Conservation (phyloP, 2,888 invertebrate species). For the Calephelis perditalis region DNA sequence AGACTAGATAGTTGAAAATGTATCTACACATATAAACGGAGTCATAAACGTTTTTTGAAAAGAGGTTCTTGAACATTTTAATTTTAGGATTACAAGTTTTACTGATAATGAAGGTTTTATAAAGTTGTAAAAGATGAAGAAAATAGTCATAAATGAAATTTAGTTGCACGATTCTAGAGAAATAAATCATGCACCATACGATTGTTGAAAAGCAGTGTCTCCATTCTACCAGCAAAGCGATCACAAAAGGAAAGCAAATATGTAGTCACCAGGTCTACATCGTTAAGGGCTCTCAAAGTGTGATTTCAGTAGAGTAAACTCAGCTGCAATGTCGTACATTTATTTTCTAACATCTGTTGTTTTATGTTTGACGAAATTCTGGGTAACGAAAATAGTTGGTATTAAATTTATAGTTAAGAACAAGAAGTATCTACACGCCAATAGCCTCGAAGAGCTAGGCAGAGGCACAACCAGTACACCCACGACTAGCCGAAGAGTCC, state of each 20-base stretch:
- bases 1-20: too few species aligned
- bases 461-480: too few species aligned
- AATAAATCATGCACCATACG: conserved; percentile 7
- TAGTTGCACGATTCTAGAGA: not conserved
- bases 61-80: too few species aligned
- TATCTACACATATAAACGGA: too few species aligned
- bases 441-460: too few species aligned
- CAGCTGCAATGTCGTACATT: conserved; percentile 26
- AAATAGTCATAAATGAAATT: conserved; percentile 10
- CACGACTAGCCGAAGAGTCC: too few species aligned
- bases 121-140: not conserved
- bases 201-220: conserved; percentile 14
- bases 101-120: too few species aligned
- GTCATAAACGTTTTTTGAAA: too few species aligned
- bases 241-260: conserved; percentile 21
- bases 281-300: conserved; percentile 24
- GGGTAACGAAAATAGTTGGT: conserved; percentile 6
- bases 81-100: too few species aligned
- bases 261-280: conserved; percentile 20
- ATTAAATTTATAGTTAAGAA: too few species aligned
- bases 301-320: conserved; percentile 21
- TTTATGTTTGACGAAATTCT: conserved; percentile 19
- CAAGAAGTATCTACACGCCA: too few species aligned
- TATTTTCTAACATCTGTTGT: conserved; percentile 30
- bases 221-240: conserved; percentile 17